Evolutionary conservation across 53 echinoderm and acorn worm species (phyloP), one percentile per base, ranked within the genome.

Genomic region (Arbacia lixula): DNA sequence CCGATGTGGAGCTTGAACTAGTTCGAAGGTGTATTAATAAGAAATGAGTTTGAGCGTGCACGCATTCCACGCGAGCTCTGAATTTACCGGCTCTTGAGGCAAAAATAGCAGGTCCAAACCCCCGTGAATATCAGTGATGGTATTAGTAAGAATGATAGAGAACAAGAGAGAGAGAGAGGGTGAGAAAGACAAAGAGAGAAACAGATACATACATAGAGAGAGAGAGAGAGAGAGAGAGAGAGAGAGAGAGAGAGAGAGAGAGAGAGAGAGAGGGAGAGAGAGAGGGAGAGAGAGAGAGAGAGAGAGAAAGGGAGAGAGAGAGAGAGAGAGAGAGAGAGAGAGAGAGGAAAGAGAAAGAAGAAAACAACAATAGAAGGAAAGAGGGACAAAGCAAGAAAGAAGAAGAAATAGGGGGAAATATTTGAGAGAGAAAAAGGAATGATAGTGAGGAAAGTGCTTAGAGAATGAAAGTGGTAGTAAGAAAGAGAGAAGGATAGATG

Each of bases 121-220:
- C n/a, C n/a, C n/a, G n/a, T n/a, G n/a, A n/a, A n/a, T n/a, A n/a
- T n/a, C n/a, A n/a, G n/a, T n/a, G n/a, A n/a, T n/a, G n/a, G n/a
- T n/a, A n/a, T n/a, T n/a, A n/a, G n/a, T n/a, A n/a, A n/a, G n/a
- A n/a, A n/a, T n/a, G n/a, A n/a, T n/a, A n/a, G 69, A 68, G 40
- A 68, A 68, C 43, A 43, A 24, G 69, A 3, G 69, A 43, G 43
- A 26, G 69, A 43, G 43, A 66, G 36, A 66, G 35, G 22, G 36
- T 36, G 66, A 27, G 11, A 42, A 41, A 41, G 69, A 29, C 43
- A 26, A 40, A 41, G 40, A 68, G 33, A 27, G 14, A 40, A n/a
- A n/a, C n/a, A n/a, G n/a, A n/a, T 1, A 16, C 27, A 41, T 26
- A 68, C 9, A 46, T 8, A 35, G 42, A 42, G 69, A 68, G 69